These are phyloP conservation scores for Polietes domitor DNA, from an alignment of 2,888 invertebrate species.

Conservation along the genomic window DNA sequence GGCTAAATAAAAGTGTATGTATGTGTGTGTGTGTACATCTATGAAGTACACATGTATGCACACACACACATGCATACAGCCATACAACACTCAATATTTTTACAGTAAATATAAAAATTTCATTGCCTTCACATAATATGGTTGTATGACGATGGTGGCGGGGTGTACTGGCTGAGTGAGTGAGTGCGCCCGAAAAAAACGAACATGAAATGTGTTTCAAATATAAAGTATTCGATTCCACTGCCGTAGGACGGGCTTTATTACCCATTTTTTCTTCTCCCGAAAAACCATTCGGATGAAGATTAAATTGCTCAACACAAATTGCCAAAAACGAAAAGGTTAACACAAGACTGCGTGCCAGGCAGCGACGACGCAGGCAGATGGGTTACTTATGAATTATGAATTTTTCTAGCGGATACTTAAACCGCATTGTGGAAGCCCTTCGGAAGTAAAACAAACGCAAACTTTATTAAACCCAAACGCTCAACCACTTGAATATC, in stretches of 20 bases:
- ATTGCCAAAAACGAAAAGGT: constrained; percentile 23
- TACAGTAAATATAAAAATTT: constrained; percentile 48
- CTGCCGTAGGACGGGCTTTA: constrained; percentile 29
- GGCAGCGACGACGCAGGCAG: background rate
- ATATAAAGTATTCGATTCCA: constrained; percentile 32
- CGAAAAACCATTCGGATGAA: constrained; percentile 30
- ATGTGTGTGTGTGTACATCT: background rate
- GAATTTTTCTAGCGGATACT: constrained; percentile 58
- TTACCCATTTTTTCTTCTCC: background rate
- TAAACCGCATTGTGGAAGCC: constrained; percentile 56
- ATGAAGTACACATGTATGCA: background rate
- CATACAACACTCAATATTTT: constrained; percentile 48
- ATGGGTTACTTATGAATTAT: constrained; percentile 54
- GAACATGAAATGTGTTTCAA: constrained; percentile 34
- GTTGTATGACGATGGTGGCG: background rate
- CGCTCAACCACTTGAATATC: constrained; percentile 7
- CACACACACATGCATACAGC: background rate
- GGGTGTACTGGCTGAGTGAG: background rate
- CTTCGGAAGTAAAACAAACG: constrained; percentile 20
- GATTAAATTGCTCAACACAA: constrained; percentile 54
- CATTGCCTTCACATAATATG: constrained; percentile 34
- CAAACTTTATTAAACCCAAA: constrained; percentile 33
- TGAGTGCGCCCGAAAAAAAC: constrained; percentile 3
- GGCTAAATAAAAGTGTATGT: constrained; percentile 2
- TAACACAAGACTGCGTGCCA: background rate